Evolutionary conservation across 2,797 vertebrate species (phyloP).

Genomic region (Sorex maritimensis): DNA sequence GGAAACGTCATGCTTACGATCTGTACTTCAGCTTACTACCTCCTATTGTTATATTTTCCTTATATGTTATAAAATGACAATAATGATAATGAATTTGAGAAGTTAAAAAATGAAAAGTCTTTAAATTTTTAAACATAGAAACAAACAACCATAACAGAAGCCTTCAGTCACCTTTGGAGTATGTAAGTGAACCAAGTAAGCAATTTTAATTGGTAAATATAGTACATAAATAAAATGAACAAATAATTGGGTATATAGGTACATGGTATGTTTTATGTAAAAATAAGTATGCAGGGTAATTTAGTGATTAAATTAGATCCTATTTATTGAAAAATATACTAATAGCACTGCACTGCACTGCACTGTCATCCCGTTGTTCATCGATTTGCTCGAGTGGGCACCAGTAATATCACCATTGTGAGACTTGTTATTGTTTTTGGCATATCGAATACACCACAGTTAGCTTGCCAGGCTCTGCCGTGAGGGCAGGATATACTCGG

Average conservation of each 20-base stretch:
- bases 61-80: neutral
- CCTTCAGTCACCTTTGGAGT: neutral
- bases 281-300: neutral
- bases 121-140: constrained; percentile 34
- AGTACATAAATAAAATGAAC: neutral
- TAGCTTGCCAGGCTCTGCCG: no score
- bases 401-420: no score
- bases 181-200: neutral
- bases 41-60: neutral
- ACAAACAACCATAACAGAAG: neutral
- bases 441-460: no score
- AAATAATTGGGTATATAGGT: neutral
- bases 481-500: no score
- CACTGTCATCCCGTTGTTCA: no score
- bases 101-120: neutral
- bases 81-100: neutral
- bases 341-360: no score
- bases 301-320: neutral
- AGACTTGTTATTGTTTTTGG: no score
- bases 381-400: no score
- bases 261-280: neutral
- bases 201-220: neutral
- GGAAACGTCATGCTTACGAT: neutral
- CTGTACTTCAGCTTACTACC: neutral
- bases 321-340: neutral